phyloP scores from a whole-genome alignment of 2,113 vertebrate genomes.

The Sylvietta virens region DNA sequence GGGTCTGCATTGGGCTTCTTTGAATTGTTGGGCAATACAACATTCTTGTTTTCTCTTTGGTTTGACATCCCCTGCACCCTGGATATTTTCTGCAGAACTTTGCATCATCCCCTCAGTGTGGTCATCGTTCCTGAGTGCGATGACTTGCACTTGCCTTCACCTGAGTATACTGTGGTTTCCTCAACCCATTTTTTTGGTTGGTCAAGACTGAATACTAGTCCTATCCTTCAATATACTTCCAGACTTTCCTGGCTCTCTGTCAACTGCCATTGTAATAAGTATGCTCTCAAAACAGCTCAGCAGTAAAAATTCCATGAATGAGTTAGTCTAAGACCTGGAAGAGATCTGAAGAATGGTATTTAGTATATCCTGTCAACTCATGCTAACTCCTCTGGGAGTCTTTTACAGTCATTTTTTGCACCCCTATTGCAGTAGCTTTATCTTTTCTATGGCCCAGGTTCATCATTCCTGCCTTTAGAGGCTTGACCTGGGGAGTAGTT shows the following conservation, averaged over 20 bases:
- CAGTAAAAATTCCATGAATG: neutral
- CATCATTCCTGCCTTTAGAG: neutral
- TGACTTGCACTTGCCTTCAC: neutral
- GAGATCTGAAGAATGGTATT: neutral
- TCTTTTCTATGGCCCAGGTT: neutral
- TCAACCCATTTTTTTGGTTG: neutral
- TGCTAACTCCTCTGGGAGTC: neutral
- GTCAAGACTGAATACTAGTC: neutral
- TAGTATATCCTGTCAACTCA: neutral
- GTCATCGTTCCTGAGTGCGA: neutral
- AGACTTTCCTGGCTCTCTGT: neutral
- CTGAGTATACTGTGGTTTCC: neutral
- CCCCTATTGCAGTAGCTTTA: neutral
- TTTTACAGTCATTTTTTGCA: neutral
- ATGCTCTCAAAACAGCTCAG: neutral
- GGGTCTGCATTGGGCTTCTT: accelerated
- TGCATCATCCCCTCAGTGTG: neutral
- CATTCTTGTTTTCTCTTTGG: neutral
- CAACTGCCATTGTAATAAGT: neutral
- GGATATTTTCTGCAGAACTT: neutral
- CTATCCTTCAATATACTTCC: neutral
- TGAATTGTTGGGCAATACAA: neutral
- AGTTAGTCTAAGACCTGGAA: neutral
- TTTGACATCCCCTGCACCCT: neutral
- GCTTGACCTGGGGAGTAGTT: neutral